A percentile compares a stretch with the other conserved stretches of the same genome.
Conservation (phyloP, 2,113 vertebrate genomes). For the Dolichotis patagonum region DNA sequence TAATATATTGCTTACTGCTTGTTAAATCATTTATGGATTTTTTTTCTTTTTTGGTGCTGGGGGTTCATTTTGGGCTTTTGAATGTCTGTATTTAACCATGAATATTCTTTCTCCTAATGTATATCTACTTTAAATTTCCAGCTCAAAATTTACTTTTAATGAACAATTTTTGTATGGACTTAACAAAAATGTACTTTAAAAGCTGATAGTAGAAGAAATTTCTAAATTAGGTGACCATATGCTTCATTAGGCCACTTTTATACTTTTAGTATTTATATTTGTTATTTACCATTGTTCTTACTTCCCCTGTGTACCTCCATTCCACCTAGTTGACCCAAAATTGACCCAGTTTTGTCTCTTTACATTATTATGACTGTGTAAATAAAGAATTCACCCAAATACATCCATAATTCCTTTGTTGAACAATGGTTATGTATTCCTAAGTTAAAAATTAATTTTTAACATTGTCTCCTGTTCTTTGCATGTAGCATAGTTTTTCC, state of each 20-base stretch:
- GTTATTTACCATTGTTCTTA: neutral
- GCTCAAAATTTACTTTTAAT: slow-evolving; percentile 7
- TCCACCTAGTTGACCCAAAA: neutral
- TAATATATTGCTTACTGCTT: neutral
- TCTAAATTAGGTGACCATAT: neutral
- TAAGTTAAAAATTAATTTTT: neutral
- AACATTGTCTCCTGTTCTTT: neutral
- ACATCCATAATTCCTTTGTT: neutral
- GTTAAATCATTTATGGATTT: neutral
- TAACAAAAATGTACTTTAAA: neutral
- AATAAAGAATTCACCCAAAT: neutral
- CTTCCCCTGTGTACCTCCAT: neutral
- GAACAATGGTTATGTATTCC: neutral
- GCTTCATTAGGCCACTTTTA: neutral
- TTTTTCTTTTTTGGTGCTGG: neutral
- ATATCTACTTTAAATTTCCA: slow-evolving; percentile 25
- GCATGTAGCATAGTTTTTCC: neutral
- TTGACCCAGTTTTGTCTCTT: neutral
- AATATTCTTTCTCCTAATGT: slow-evolving; percentile 7
- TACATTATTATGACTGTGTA: neutral
- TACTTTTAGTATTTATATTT: slow-evolving; percentile 25
- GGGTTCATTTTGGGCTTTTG: slow-evolving; percentile 17
- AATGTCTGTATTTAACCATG: slow-evolving; percentile 10
- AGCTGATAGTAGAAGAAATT: slow-evolving; percentile 8
- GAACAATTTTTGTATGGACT: neutral